Evolutionary conservation across 2,113 vertebrate species (phyloP).

Genomic region (Ailuropoda melanoleuca): DNA sequence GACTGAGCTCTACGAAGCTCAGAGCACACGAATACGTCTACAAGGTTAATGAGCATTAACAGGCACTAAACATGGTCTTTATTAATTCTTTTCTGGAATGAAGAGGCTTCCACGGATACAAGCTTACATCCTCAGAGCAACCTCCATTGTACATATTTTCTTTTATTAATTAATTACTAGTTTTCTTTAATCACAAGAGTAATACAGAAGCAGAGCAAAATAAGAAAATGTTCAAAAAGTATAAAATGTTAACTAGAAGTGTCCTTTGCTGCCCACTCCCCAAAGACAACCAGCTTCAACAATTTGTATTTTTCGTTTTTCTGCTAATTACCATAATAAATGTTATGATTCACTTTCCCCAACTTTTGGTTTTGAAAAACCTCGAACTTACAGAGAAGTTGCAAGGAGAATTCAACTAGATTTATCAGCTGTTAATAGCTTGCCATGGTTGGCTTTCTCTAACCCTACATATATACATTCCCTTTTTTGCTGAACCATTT

Average conservation of each 20-base stretch:
- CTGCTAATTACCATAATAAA: not conserved
- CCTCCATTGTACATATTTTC: not conserved
- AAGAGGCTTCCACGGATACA: not conserved
- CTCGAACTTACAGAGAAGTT: not conserved
- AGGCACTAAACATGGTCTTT: not conserved
- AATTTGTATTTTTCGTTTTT: not conserved
- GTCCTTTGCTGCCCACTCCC: not conserved
- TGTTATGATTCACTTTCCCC: not conserved
- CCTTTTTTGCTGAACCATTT: not conserved
- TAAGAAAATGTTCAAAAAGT: not conserved
- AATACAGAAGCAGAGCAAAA: not conserved
- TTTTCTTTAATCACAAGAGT: slow-evolving; percentile 1
- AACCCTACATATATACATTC: not conserved
- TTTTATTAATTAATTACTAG: slow-evolving; percentile 27
- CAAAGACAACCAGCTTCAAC: not conserved
- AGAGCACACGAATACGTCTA: not conserved
- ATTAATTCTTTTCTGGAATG: slow-evolving; percentile 10
- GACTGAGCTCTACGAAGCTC: not conserved
- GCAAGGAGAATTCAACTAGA: not conserved
- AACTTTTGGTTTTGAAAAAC: not conserved
- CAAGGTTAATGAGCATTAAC: not conserved
- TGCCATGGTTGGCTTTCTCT: not conserved
- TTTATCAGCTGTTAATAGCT: not conserved
- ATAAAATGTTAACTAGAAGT: not conserved
- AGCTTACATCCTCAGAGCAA: not conserved